These are phyloP conservation scores for Silurus meridionalis DNA, from an alignment of 2,113 vertebrate species.

Conservation along the genomic window DNA sequence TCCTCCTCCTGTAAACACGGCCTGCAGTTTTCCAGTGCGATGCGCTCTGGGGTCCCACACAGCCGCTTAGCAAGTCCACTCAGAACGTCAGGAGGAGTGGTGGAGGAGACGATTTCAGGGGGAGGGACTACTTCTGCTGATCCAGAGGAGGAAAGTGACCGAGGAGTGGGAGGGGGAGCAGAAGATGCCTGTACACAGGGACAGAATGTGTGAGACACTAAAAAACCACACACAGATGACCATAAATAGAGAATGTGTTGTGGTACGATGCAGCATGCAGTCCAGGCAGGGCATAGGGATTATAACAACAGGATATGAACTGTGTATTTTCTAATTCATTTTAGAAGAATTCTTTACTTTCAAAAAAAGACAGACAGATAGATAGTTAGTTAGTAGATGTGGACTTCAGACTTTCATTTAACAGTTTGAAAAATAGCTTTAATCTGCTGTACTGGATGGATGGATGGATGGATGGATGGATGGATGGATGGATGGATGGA, in stretches of 20 bases:
- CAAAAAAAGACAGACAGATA: background rate
- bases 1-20: constrained; percentile 61
- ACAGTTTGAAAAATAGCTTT: too few species aligned
- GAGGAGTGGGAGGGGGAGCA: constrained; percentile 19
- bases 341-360: background rate
- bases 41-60: constrained; percentile 82
- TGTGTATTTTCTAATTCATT: background rate
- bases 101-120: constrained; percentile 21
- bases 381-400: background rate
- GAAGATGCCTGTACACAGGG: constrained; percentile 14
- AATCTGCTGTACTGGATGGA: background rate
- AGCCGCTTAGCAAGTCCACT: constrained; percentile 78
- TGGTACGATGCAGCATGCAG: background rate
- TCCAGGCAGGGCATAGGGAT: background rate
- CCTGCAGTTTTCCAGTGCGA: constrained; percentile 87
- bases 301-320: background rate
- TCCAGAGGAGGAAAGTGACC: constrained; percentile 27
- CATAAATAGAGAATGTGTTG: constrained; percentile 10
- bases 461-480: too few species aligned
- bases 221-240: background rate
- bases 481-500: too few species aligned
- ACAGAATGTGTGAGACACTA: background rate
- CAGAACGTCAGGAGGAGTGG: constrained; percentile 60
- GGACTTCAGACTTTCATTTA: too few species aligned
- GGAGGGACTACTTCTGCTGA: constrained; percentile 58